Base-by-base conservation (phyloP, 30 jellyfish, hydroid and myxozoan species). In the Hydractinia symbiolongicarpus region DNA sequence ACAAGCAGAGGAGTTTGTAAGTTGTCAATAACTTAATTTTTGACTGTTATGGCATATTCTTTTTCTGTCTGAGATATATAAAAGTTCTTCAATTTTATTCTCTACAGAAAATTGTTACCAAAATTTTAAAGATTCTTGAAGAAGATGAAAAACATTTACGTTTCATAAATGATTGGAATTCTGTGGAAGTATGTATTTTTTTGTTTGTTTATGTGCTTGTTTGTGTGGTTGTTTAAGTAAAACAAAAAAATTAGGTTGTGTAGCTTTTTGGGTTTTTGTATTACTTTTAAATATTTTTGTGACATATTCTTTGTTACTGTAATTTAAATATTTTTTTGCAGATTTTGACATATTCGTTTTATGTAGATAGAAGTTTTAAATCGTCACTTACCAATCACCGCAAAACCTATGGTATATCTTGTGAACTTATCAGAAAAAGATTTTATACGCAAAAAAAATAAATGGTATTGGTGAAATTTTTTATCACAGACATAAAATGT, bases 341-440 rank as follows among this genome's bases (percentile, higher is more conserved):
- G 74, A 58, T 11, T 16, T 54, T 76, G 84, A 15, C 82, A 10
- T 76, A 16, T 54, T 55, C 13, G 4, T 54, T 44, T 78, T 30
- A 17, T 76, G 62, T 68, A 90, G 96, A 89, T 95, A 20, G 99
- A 95, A 81, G 66, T 66, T 64, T 73, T 95, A 7, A 95, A 95
- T 86, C 83, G 67, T 72, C 99, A 95, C 82, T 62, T 95, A 44
- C 95, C 91, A 70, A 16, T 95, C 55, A 95, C 99, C 30, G 96
- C 97, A 10, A 95, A 95, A 74, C 99, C 99, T 16, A 80, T 95
- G 95, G 81, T 95, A 30, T 95, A 95, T 77, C 85, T 95, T 30
- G 88, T 95, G 8, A 95, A 95, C 70, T 73, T 95, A 16, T 83
- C 97, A 50, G 96, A 89, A 82, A 89, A 89, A 64, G 99, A 95